phyloP scores from a whole-genome alignment of 2,113 vertebrate genomes.

The Cryptomyrus ogoouensis region DNA sequence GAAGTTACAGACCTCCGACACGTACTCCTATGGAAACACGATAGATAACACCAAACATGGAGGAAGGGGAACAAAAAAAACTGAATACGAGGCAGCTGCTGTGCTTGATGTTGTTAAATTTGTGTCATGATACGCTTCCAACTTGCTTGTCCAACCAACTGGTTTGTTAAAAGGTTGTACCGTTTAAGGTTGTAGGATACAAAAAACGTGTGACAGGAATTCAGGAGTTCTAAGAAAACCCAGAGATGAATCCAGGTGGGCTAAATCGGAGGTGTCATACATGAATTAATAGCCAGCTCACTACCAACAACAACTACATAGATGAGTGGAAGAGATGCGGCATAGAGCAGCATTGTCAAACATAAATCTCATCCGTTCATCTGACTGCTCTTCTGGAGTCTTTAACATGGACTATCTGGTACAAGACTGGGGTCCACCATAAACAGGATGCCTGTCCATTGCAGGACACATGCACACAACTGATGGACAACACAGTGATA shows the following conservation, averaged over 20 bases:
- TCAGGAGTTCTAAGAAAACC: not conserved
- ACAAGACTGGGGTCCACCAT: not conserved
- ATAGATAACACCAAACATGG: not conserved
- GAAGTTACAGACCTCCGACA: not conserved
- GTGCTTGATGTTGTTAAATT: not conserved
- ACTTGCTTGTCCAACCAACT: not conserved
- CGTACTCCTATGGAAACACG: not conserved
- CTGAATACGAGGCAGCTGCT: not conserved
- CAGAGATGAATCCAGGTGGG: not conserved
- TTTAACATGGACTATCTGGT: not conserved
- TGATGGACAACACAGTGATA: not conserved
- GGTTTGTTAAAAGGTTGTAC: not conserved
- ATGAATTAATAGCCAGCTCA: not conserved
- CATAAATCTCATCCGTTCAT: not conserved
- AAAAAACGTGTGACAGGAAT: not conserved
- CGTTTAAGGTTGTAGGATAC: not conserved
- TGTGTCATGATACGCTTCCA: not conserved
- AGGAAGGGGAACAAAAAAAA: not conserved
- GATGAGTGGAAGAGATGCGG: not conserved
- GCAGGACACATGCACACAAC: not conserved
- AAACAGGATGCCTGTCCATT: not conserved
- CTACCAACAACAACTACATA: not conserved
- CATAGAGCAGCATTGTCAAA: not conserved
- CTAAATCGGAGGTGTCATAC: not conserved
- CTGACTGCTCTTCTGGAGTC: not conserved